Evolutionary conservation across 2,113 vertebrate genomes (phyloP), one percentile per base, ranked within the genome.

Genomic region (Odobenus rosmarus): DNA sequence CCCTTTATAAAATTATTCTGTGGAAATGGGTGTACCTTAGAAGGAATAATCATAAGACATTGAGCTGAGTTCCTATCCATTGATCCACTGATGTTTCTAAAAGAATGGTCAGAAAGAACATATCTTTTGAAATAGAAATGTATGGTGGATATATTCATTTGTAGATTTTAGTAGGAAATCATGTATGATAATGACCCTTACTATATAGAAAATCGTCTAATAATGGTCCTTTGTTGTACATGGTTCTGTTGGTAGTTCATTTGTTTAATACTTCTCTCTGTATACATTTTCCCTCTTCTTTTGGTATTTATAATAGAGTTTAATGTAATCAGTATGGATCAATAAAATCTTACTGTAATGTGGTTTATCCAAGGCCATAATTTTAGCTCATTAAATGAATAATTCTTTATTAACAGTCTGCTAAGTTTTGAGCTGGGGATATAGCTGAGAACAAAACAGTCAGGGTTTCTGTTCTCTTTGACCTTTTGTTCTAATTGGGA

Each of bases 331-430:
- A 14, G 33, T 33, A 36, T 95, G 16, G 13, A 91, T 86, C 80
- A 69, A 59, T 61, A 95, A 91, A 74, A 26, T 92, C 1, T 84
- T 82, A 16, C 21, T 93, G 4, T 36, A 91, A 36, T 94, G 23
- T 95, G 46, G 4, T 7, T 90, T 39, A 72, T 74, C 49, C 14
- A 64, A 96, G 3, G 1, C 51, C 28, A 51, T 33, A n/a, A 3
- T 71, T 96, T 95, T 81, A 94, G 72, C 71, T 88, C n/a, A 85
- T 72, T 95, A 77, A 93, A 67, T 53, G 62, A 94, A 79, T 89
- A 88, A 42, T 93, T 88, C 33, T 64, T 95, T 95, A 76, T 83
- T 59, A 76, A 53, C 11, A 53, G 1, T 33, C 18, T 97, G 13
- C 62, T 95, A 94, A 81, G 11, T 82, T 28, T 9, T 81, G 19